Percentiles rank a stretch among this genome's conserved stretches.
These are phyloP conservation scores for Eucriotettix oculatus DNA, from an alignment of 2,888 invertebrate species.

Conservation along the genomic window DNA sequence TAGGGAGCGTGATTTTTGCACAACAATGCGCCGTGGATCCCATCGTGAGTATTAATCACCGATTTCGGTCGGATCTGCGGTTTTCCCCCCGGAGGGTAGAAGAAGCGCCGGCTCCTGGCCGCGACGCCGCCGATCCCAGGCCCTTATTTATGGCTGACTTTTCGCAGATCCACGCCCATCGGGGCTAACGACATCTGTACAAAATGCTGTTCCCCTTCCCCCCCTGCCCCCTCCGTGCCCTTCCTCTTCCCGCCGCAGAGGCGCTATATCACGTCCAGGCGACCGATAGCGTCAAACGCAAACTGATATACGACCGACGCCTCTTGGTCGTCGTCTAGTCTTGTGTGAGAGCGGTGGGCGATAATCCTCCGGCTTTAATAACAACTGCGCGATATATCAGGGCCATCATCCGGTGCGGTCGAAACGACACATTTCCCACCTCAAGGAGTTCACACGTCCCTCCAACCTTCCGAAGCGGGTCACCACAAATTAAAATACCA, in stretches of 20 bases:
- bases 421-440: too few species aligned
- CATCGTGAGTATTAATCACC: neutral
- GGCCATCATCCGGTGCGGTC: too few species aligned
- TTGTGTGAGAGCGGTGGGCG: too few species aligned
- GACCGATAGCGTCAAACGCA: neutral
- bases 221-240: neutral
- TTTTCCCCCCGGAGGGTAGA: neutral
- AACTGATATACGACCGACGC: too few species aligned
- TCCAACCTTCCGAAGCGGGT: too few species aligned
- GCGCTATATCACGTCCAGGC: neutral
- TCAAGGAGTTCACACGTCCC: too few species aligned
- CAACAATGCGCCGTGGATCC: neutral
- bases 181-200: neutral
- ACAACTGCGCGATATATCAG: too few species aligned
- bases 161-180: neutral
- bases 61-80: neutral
- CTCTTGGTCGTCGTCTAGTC: too few species aligned
- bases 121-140: neutral
- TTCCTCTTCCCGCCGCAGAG: neutral
- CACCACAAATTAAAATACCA: too few species aligned
- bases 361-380: too few species aligned
- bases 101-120: neutral
- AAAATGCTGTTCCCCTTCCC: neutral
- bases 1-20: too few species aligned
- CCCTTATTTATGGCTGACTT: neutral